Conservation (phyloP, 2,888 invertebrate genomes). For the Aquatica leii region DNA sequence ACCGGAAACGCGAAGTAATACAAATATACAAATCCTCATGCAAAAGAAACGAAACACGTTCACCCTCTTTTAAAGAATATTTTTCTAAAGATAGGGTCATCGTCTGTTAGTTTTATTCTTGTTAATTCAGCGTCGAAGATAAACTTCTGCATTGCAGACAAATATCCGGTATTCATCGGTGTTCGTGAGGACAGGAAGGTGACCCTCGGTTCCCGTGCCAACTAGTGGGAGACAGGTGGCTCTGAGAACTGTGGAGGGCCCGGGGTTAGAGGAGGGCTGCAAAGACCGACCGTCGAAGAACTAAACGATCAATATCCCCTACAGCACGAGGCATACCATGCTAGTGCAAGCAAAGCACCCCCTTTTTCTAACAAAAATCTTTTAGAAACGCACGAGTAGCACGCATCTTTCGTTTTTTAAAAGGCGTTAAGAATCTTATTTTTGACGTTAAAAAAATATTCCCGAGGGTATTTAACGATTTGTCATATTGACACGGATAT, state of each 20-base stretch:
- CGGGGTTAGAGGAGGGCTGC: constrained; percentile 48
- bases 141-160: constrained; percentile 36
- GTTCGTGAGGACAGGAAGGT: constrained; percentile 32
- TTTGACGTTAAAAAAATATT: no score
- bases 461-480: no score
- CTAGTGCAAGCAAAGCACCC: constrained; percentile 24
- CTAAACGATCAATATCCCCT: constrained; percentile 37
- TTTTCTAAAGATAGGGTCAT: no score
- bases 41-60: no score
- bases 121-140: not conserved
- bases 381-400: constrained; percentile 28
- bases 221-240: constrained; percentile 48
- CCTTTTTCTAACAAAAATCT: constrained; percentile 16
- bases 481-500: no score
- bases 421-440: no score
- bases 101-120: no score
- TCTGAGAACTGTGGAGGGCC: constrained; percentile 50
- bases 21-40: no score
- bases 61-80: no score
- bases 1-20: no score
- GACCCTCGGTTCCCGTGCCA: constrained; percentile 58
- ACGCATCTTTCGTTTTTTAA: constrained; percentile 20
- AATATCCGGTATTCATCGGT: constrained; percentile 35
- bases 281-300: constrained; percentile 42
- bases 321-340: constrained; percentile 31